phyloP scores from a whole-genome alignment of 2,113 vertebrate species.

The Cynocephalus volans region DNA sequence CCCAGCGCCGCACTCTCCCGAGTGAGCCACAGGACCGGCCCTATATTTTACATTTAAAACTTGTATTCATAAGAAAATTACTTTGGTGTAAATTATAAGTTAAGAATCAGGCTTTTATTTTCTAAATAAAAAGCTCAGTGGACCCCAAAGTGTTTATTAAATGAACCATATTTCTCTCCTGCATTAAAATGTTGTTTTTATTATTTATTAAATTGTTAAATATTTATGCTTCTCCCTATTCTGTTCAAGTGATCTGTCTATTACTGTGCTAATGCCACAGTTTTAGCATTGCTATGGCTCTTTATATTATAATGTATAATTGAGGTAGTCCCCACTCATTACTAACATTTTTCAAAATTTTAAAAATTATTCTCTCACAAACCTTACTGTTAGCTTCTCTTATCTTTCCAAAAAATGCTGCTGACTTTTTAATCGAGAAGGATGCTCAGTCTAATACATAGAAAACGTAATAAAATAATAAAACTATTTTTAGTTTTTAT shows the following conservation, averaged over 20 bases:
- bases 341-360: neutral
- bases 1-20: too few relatives aligned
- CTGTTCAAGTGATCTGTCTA: neutral
- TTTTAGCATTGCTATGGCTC: neutral
- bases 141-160: neutral
- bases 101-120: neutral
- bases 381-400: neutral
- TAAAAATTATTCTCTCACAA: neutral
- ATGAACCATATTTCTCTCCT: neutral
- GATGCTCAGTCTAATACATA: neutral
- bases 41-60: slow-evolving; percentile 3
- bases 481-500: neutral
- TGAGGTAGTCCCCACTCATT: neutral
- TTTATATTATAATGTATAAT: neutral
- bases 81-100: neutral
- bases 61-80: neutral
- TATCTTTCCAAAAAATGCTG: neutral
- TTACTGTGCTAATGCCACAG: neutral
- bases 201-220: neutral
- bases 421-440: neutral
- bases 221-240: neutral
- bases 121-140: neutral
- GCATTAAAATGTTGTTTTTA: slow-evolving; percentile 38
- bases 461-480: neutral
- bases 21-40: too few relatives aligned